Base-by-base conservation (phyloP, 2,888 invertebrate species). In the Torymus auratus region DNA sequence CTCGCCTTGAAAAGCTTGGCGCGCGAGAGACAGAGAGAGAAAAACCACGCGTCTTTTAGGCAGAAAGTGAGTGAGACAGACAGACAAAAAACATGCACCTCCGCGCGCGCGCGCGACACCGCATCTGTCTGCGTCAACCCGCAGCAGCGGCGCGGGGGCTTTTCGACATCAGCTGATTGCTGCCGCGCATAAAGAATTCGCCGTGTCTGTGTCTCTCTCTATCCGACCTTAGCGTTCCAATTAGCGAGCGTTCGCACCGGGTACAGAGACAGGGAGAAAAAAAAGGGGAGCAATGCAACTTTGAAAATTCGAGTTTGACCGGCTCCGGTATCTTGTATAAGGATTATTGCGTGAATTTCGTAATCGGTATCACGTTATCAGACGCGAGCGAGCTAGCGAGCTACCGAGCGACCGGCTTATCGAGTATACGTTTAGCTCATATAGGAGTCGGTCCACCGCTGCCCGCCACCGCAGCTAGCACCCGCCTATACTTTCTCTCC, bases 291-390 rank as follows among this genome's bases (percentile, higher is more conserved):
- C 52, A 62, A 28, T 61, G 64, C 55, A 73, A 17, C 74, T 74
- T 75, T 70, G 80, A 75, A 80, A 80, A 80, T 80, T 80, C 80
- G 80, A 80, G 75, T 75, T 80, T 75, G 50, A 75, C 76, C 73
- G 69, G 80, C 77, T 62, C 74, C 41, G 17, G 23, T 12, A 14
- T 3, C 56, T 65, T 75, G 70, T 75, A 61, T 64, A 75, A 76
- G 75, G 75, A 80, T 75, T 73, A 64, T 76, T 72, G 72, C 69
- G 77, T 61, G 73, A 73, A 76, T 76, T 80, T 77, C 80, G 64
- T 77, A 41, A 76, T 76, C 76, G 62, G 69, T 52, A 53, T 70
- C 75, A 50, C 75, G 64, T 80, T 80, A 80, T 80, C 75, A 20
- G 20, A 2, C 20, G 20, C 20, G 20, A 20, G 20, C 20, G 20